Conservation (phyloP, 2,113 vertebrate genomes). For the Mugil cephalus region DNA sequence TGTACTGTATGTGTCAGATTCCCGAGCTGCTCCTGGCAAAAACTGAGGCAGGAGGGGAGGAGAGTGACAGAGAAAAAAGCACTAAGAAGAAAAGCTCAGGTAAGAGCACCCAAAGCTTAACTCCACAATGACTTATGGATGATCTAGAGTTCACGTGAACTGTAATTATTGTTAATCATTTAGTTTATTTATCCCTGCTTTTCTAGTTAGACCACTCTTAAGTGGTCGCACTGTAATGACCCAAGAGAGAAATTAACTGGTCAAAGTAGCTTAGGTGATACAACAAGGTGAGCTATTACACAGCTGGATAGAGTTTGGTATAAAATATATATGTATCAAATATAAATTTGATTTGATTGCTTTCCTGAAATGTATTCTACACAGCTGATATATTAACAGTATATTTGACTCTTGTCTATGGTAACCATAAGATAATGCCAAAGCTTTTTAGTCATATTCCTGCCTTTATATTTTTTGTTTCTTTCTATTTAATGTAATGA, state of each 20-base stretch:
- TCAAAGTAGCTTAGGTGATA: too few species aligned
- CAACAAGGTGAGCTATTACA: too few species aligned
- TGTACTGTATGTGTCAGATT: slow-evolving; percentile 85
- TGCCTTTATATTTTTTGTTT: slow-evolving; percentile 7
- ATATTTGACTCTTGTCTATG: not conserved
- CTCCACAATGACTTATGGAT: too few species aligned
- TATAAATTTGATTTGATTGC: not conserved
- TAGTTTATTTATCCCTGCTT: not conserved
- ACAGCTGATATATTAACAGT: too few species aligned
- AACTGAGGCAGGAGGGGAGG: slow-evolving; percentile 78
- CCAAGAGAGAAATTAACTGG: too few species aligned
- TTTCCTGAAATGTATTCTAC: not conserved
- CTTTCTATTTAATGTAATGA: not conserved
- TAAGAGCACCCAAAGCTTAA: slow-evolving; percentile 49
- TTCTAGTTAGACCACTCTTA: not conserved
- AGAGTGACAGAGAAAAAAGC: slow-evolving; percentile 64
- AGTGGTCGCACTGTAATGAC: too few species aligned
- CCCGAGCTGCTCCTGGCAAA: slow-evolving; percentile 92
- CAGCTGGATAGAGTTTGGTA: too few species aligned
- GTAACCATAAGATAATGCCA: not conserved
- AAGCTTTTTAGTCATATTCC: not conserved
- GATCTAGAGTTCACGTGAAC: not conserved
- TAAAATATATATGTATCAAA: too few species aligned
- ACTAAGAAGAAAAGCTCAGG: slow-evolving; percentile 81
- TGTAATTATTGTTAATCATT: not conserved